Base-by-base conservation (phyloP, 1,140 invertebrate species). In the Trachymyrmex septentrionalis region DNA sequence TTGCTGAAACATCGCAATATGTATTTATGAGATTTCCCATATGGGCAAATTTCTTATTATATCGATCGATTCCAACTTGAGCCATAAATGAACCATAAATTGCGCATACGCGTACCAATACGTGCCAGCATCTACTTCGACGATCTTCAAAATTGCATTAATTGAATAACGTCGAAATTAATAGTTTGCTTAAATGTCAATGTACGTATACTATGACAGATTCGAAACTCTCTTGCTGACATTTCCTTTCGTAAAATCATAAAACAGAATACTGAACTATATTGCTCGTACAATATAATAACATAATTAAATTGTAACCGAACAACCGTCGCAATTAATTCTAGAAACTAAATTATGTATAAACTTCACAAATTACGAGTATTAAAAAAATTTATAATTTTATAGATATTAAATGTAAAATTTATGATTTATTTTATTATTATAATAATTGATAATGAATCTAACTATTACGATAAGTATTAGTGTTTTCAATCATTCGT, bases 1-100 rank as follows among this genome's bases (percentile, higher is more conserved):
- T 66, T 59, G 12, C 1, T 21, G 50, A 12, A 76, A 59, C 16
- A 57, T 14, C 53, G 64, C 76, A 73, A 57, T 84, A 75, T 82
- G 80, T 90, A 90, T 91, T 91, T 90, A 88, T 72, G 85, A 69
- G 87, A 90, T 89, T 92, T 92, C 77, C 19, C 48, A 86, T 86
- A 88, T 82, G 80, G 59, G 66, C 84, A 91, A 92, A 92, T 90
- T 86, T 89, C 86, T 84, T 81, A 91, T 92, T 90, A 86, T 63
- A 85, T 76, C 86, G 85, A 91, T 89, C 80, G 66, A 88, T 89
- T 86, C 63, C 50, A 81, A 91, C 86, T 85, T 55, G 38, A 44
- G 38, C 9, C 10, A 44, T 44, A 44, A 44, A 85, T 34, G 38
- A 63, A 50, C 64, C 55, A 66, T 92, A 88, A 91, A 88, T 89